These are phyloP conservation scores for Florisuga fusca DNA, from an alignment of 2,797 vertebrate genomes.

Conservation along the genomic window DNA sequence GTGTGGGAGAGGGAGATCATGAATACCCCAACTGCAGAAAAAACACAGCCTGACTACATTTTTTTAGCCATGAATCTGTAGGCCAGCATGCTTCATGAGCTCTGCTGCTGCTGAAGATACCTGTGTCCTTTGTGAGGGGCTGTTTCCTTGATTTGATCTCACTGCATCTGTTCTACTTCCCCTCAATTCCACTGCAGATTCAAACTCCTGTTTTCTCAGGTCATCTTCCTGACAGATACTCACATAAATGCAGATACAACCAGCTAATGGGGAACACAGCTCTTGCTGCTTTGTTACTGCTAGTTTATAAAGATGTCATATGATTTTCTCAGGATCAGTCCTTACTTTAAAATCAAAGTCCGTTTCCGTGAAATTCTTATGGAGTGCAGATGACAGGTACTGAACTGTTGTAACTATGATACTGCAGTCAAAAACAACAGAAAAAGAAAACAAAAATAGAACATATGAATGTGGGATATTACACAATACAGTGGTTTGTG, in stretches of 20 bases:
- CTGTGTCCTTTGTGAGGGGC: background rate
- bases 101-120: background rate
- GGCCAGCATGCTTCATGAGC: background rate
- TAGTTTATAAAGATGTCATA: background rate
- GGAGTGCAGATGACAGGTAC: conserved; percentile 94
- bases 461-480: background rate
- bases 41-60: background rate
- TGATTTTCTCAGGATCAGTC: conserved; percentile 26
- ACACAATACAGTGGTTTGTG: background rate
- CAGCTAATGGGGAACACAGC: background rate
- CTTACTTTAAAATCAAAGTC: conserved; percentile 99
- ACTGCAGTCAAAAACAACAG: conserved; percentile 80
- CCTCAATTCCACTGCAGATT: background rate
- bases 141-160: background rate
- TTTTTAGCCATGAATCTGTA: background rate
- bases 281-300: background rate
- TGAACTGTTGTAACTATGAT: conserved; percentile 98
- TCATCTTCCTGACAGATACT: background rate
- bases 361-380: conserved; percentile 97
- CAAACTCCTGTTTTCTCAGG: background rate
- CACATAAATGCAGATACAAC: background rate
- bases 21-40: background rate
- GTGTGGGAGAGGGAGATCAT: background rate
- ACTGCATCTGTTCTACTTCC: background rate
- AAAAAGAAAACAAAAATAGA: conserved; percentile 13